Base-by-base conservation (phyloP, 2,797 vertebrate species). In the Notolabrus celidotus region DNA sequence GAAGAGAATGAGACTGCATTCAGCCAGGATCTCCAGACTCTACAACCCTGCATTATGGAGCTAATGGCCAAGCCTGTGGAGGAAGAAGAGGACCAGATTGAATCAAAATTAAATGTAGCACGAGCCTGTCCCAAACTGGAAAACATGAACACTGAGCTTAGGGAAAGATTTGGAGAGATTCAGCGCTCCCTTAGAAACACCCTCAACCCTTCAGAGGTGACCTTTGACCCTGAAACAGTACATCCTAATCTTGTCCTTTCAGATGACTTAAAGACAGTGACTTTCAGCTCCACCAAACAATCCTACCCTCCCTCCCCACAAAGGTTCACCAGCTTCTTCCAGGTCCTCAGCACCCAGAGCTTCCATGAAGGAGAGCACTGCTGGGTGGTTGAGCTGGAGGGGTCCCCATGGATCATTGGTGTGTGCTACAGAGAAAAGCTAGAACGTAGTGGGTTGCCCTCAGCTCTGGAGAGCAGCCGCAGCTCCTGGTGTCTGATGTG, bases 401-500 rank as follows among this genome's bases (percentile, higher is more conserved):
- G 82, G 4, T 80, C 92, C 36, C 84, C 92, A 0, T 94, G 93
- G 93, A 91, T 93, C 57, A 57, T 94, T 4, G 93, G 93, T 0
- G 7, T 94, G 54, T 94, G 92, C 77, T 89, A 92, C 81, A 67
- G 84, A 4, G 64, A 59, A 22, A 76, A 82, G 49, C 56, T 93
- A 1, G 49, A 76, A 0, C 90, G 93, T 2, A 88, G 68, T 1
- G 93, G 94, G 7, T 38, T 93, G 55, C 77, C 88, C 1, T 95
- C 93, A 0, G 93, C 92, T 10, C 76, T 95, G 62, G 94, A 95
- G 71, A 93, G 93, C 87, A 92, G 87, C 76, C 73, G 41, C 7
- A 84, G 67, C 60, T 92, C 92, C 67, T 95, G 93, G 93, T 93
- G 92, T 61, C 88, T 94, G 57, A 93, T 94, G 93, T 95, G 93